Base-by-base conservation (phyloP, 1,140 invertebrate species). In the Branchinecta lindahli region DNA sequence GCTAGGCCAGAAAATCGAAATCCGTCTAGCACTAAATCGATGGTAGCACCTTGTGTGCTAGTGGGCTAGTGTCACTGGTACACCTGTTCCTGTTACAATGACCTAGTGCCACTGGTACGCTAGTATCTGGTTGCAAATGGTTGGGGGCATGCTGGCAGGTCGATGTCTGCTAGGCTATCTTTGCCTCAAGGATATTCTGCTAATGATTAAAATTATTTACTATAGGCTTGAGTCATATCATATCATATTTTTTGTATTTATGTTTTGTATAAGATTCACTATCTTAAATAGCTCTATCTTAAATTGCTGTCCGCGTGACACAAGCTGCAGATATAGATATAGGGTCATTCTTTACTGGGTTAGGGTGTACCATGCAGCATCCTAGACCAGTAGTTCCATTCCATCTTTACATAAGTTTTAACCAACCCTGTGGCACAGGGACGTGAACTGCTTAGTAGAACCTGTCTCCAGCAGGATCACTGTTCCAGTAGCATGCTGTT, bases 171-270 rank as follows among this genome's bases (percentile, higher is more conserved):
- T 79, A 76, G 74, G 71, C 75, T 74, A 85, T 83, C 44, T 85
- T 83, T 66, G 85, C 83, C n/a, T 80, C 82, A 75, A 81, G 81
- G 72, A 78, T 78, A 74, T 80, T 83, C 78, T 84, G 84, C 72
- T 84, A 79, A 72, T 83, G 85, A 73, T 45, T 79, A 80, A 69
- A 68, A 72, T 72, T 71, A 69, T 69, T 69, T 70, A 45, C 67
- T 69, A 61, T 61, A 72, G 73, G 18, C 68, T 70, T 52, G 15
- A 44, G 33, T 33, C 33, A 33, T 46, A 71, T 70, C 71, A 69
- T 70, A 67, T 67, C 44, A 61, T 18, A 61, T 69, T 66, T 71
- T 69, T 72, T 70, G 71, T 70, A 45, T n/a, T n/a, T 18, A 61
- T 69, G 61, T 71, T 69, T 72, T 70, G 71, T 70, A 45, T 66